These are phyloP conservation scores for Myoxocephalus aenaeus DNA, from an alignment of 2,797 vertebrate genomes.

Conservation along the genomic window DNA sequence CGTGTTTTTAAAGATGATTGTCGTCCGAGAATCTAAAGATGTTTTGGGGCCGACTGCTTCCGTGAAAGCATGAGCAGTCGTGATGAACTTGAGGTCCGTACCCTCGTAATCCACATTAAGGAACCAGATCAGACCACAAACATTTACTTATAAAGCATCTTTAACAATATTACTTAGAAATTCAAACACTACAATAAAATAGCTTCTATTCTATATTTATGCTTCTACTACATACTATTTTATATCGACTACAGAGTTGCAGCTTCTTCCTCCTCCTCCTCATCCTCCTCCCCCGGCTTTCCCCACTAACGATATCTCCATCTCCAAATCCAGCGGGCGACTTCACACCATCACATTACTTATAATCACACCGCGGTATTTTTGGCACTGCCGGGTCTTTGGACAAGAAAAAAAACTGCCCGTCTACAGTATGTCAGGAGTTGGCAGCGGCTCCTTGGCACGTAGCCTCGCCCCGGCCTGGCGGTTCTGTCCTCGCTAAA, in stretches of 20 bases:
- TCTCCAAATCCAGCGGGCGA: constrained; percentile 46
- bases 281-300: not conserved
- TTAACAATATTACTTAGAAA: too few relatives aligned
- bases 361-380: constrained; percentile 53
- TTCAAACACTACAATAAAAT: not conserved
- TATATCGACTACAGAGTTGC: too few relatives aligned
- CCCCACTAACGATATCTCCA: constrained; percentile 30
- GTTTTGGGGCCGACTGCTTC: not conserved
- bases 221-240: not conserved
- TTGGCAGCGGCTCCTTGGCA: constrained; percentile 70
- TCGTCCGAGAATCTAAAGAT: not conserved
- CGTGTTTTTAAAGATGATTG: not conserved
- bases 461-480: constrained; percentile 44
- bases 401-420: not conserved
- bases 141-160: too few relatives aligned
- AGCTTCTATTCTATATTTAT: not conserved
- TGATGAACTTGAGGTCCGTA: not conserved
- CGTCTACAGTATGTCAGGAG: constrained; percentile 68
- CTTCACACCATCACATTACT: constrained; percentile 55
- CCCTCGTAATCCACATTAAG: not conserved
- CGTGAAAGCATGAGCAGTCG: not conserved
- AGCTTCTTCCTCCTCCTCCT: too few relatives aligned
- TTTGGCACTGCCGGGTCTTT: constrained; percentile 36
- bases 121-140: not conserved
- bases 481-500: constrained; percentile 60